phyloP scores from a whole-genome alignment of 2,888 invertebrate species.

The Scelioninae gen. 2 region DNA sequence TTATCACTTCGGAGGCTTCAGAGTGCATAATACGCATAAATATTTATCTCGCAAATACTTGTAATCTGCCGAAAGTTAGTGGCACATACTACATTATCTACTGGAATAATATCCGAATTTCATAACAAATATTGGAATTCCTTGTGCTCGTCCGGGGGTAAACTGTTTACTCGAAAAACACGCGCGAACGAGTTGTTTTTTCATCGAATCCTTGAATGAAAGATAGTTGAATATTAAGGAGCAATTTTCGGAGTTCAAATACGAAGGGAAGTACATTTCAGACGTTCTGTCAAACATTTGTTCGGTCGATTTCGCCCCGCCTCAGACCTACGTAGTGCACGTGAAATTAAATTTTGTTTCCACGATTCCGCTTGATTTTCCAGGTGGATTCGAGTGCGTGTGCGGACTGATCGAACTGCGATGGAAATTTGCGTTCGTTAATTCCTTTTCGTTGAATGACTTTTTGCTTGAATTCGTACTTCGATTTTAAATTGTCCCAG shows the following conservation, averaged over 20 bases:
- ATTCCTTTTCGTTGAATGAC: constrained; percentile 38
- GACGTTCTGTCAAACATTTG: constrained; percentile 35
- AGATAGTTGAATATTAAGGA: constrained; percentile 38
- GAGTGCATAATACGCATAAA: too few species aligned
- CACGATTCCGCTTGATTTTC: background rate
- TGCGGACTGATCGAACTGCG: constrained; percentile 14
- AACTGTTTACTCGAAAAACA: constrained; percentile 22
- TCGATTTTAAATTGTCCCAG: constrained; percentile 11
- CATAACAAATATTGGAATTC: constrained; percentile 14
- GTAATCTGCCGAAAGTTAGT: too few species aligned
- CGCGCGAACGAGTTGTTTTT: constrained; percentile 30
- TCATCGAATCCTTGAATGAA: constrained; percentile 17
- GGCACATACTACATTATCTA: background rate
- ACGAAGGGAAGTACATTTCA: constrained; percentile 22
- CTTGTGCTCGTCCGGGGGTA: background rate
- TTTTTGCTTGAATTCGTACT: constrained; percentile 10
- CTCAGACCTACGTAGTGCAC: constrained; percentile 12
- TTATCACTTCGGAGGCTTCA: too few species aligned
- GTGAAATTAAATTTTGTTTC: constrained; percentile 32
- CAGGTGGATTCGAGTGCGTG: constrained; percentile 12
- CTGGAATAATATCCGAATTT: constrained; percentile 2
- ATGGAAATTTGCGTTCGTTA: constrained; percentile 32
- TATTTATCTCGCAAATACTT: too few species aligned
- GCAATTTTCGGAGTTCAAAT: constrained; percentile 21
- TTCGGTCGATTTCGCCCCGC: constrained; percentile 21